Base-by-base conservation (phyloP, 1,140 invertebrate genomes). In the Euwallacea similis region DNA sequence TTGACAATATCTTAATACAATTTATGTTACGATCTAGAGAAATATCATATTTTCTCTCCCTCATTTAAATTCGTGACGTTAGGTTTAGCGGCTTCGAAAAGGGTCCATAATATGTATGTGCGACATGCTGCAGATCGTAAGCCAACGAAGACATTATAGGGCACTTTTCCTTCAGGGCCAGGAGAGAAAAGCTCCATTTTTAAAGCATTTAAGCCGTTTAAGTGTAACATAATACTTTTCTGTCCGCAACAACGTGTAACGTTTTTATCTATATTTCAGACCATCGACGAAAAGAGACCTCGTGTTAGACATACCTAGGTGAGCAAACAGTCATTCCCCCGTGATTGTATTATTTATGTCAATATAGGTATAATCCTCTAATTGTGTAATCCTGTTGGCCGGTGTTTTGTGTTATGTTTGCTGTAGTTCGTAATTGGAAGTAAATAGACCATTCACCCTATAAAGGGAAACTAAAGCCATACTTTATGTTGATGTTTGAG, bases 241-340 rank as follows among this genome's bases (percentile, higher is more conserved):
- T 33, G 21, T 33, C 21, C 21, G 21, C 21, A 33, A 33, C 21
- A 33, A 33, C 21, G 21, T 33, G 21, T 33, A 33, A 33, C 21
- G 21, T 50, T 13, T 50, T 50, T 10, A 50, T 50, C 46, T 50
- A 50, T 71, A 44, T 70, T 70, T 69, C 68, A 70, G 68, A 63
- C 68, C 68, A 43, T 33, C 68, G 11, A 63, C 68, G 46, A 42
- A 70, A 64, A 16, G 33, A 13, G 68, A 70, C 33, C 15, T 70
- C 21, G 68, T 50, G n/a, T 55, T 70, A 56, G 68, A 70, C 59
- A 70, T 70, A 70, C 68, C 68, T 53, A 70, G 68, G 68, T 70
- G 68, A 70, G 68, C 61, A 41, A 56, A 64, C 44, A 41, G 6
- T 16, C 42, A 7, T 13, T 9, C 21, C 21, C 21, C 21, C 21